Conservation (phyloP, 1,140 invertebrate species). For the Sinonovacula constricta region DNA sequence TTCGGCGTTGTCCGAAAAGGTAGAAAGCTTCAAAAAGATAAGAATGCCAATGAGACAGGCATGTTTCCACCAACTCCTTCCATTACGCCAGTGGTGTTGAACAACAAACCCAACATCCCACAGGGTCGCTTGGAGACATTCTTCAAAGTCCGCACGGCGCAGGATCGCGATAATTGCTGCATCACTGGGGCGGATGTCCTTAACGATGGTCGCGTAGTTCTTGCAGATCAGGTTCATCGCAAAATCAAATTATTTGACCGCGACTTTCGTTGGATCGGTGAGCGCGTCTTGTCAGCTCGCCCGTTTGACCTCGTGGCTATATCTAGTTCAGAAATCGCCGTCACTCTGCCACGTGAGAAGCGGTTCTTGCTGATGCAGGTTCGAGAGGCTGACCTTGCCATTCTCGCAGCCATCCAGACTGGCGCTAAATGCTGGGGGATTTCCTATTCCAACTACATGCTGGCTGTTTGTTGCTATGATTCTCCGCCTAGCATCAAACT, state of each 20-base stretch:
- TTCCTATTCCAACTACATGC: constrained; percentile 52
- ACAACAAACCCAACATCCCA: constrained; percentile 35
- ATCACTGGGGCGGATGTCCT: constrained; percentile 57
- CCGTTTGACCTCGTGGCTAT: constrained; percentile 53
- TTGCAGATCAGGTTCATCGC: constrained; percentile 55
- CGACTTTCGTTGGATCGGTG: constrained; percentile 54
- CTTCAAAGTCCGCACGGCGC: constrained; percentile 52
- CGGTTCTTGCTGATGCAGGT: constrained; percentile 52
- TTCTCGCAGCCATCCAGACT: constrained; percentile 54
- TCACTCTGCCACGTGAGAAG: constrained; percentile 54
- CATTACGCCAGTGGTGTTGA: constrained; percentile 26
- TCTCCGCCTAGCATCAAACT: constrained; percentile 54
- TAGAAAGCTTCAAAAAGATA: constrained; percentile 11
- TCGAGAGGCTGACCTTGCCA: constrained; percentile 48
- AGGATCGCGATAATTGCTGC: constrained; percentile 57
- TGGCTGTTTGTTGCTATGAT: constrained; percentile 56
- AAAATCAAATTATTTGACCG: constrained; percentile 55
- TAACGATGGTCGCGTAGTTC: constrained; percentile 49
- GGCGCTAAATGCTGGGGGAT: constrained; percentile 58
- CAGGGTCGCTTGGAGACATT: constrained; percentile 51
- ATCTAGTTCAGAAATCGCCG: constrained; percentile 49
- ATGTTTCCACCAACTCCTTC: constrained; percentile 50
- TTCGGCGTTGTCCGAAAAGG: background rate
- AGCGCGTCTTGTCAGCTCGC: constrained; percentile 53
- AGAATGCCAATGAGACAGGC: background rate